Percentiles rank a stretch among this genome's conserved stretches.
Conservation (phyloP, 2,888 invertebrate genomes). For the Yponomeuta evonymella region DNA sequence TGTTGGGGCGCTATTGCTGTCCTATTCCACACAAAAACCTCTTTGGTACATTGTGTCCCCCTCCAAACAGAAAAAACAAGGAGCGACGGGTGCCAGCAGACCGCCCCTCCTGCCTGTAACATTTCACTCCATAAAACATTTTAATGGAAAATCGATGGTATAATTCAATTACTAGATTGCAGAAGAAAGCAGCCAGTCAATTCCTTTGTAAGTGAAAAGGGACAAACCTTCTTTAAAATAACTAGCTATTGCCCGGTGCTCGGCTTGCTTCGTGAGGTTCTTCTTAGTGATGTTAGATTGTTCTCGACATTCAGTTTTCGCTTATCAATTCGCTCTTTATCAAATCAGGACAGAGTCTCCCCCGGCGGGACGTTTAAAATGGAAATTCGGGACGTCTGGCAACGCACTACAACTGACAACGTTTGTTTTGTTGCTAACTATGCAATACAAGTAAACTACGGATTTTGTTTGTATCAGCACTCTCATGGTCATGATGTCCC, state of each 20-base stretch:
- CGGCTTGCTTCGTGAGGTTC: not conserved
- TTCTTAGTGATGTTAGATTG: not conserved
- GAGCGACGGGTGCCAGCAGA: constrained; percentile 37
- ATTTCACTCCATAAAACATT: constrained; percentile 73
- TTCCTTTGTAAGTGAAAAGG: constrained; percentile 39
- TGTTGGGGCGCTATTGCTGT: too few species aligned
- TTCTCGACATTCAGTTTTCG: too few species aligned
- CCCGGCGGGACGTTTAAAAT: too few species aligned
- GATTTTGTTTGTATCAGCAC: too few species aligned
- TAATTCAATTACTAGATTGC: constrained; percentile 70
- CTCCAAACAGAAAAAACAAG: not conserved
- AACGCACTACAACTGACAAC: too few species aligned
- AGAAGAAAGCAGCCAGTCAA: constrained; percentile 58
- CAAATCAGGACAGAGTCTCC: too few species aligned
- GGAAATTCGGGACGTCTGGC: too few species aligned
- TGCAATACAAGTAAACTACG: too few species aligned
- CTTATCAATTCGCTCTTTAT: too few species aligned
- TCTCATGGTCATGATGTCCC: too few species aligned
- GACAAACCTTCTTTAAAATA: constrained; percentile 48
- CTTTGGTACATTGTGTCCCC: not conserved
- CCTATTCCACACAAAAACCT: too few species aligned
- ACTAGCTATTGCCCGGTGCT: not conserved
- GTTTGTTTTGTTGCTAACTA: too few species aligned
- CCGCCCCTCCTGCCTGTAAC: constrained; percentile 56
- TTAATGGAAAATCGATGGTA: constrained; percentile 75